Conservation (phyloP, 2,888 invertebrate genomes). For the Eledona agricola region DNA sequence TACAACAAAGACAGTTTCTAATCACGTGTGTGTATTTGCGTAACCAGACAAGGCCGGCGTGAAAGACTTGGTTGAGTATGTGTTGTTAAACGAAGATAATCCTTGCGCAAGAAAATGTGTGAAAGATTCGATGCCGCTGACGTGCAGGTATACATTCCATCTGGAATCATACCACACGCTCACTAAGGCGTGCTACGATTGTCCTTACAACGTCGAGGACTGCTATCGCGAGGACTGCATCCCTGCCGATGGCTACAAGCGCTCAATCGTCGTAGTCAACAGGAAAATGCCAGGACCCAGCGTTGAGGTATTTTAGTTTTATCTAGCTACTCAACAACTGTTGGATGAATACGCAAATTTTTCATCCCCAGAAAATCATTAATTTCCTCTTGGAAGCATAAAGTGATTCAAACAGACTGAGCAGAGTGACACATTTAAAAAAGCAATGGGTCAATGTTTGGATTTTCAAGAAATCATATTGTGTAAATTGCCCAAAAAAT, state of each 20-base stretch:
- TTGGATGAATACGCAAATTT: no score
- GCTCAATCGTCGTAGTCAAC: slow-evolving; percentile 82
- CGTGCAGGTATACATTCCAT: slow-evolving; percentile 77
- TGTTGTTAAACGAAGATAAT: slow-evolving; percentile 50
- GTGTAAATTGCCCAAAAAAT: no score
- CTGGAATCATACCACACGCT: slow-evolving; percentile 86
- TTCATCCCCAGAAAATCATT: no score
- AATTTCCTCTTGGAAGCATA: no score
- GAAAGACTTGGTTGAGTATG: slow-evolving; percentile 48
- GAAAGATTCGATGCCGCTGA: slow-evolving; percentile 68
- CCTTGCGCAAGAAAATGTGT: slow-evolving; percentile 75
- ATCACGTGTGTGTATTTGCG: neutral
- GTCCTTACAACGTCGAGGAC: slow-evolving; percentile 78
- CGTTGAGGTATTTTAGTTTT: slow-evolving; percentile 74
- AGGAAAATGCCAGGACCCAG: slow-evolving; percentile 88
- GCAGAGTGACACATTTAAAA: no score
- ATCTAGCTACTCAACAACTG: no score
- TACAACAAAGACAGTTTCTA: no score
- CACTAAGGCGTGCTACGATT: slow-evolving; percentile 88
- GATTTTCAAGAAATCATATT: no score
- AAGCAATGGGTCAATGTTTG: no score
- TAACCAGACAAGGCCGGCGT: slow-evolving; percentile 7
- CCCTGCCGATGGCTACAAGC: slow-evolving; percentile 80
- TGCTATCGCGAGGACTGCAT: slow-evolving; percentile 84
- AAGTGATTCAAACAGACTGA: no score